A percentile compares a stretch with the other conserved stretches of the same genome.
Evolutionary conservation across 2,113 vertebrate genomes (phyloP).

Genomic region (Mohoua ochrocephala): DNA sequence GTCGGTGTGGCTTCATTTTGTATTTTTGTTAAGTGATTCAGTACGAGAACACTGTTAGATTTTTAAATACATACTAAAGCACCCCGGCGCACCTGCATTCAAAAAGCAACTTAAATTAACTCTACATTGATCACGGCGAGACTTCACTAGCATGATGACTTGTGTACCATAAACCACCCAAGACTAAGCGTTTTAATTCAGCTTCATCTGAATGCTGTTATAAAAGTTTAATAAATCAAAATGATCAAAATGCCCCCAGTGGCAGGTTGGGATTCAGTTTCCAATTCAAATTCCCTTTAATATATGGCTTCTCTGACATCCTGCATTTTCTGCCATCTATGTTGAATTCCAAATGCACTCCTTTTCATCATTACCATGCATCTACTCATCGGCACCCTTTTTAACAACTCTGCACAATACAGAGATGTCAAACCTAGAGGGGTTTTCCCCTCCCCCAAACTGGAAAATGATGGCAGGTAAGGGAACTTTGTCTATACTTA

Average conservation of each 20-base stretch:
- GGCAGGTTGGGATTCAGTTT: constrained; percentile 75
- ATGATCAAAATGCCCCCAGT: constrained; percentile 81
- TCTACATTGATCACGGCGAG: constrained; percentile 32
- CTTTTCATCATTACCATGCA: constrained; percentile 71
- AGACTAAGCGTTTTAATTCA: constrained; percentile 72
- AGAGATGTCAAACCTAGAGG: constrained; percentile 61
- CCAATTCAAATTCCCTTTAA: constrained; percentile 81
- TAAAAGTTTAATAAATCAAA: constrained; percentile 85
- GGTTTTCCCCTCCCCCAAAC: constrained; percentile 17
- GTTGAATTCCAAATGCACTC: constrained; percentile 72
- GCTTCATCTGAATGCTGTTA: constrained; percentile 72
- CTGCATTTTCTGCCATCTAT: constrained; percentile 63
- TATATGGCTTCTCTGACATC: constrained; percentile 76
- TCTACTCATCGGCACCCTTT: constrained; percentile 55
- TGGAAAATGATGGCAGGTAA: constrained; percentile 56
- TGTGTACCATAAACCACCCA: constrained; percentile 62
- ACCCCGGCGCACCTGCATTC: neutral
- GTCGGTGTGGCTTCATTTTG: neutral
- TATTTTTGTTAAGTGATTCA: constrained; percentile 11
- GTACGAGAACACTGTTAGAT: neutral
- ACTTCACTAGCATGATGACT: constrained; percentile 1
- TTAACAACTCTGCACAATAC: constrained; percentile 60
- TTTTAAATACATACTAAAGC: constrained; percentile 34
- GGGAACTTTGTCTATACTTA: constrained; percentile 50
- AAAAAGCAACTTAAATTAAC: constrained; percentile 40